These are phyloP conservation scores for Chunga burmeisteri DNA, from an alignment of 2,113 vertebrate species.

Conservation along the genomic window DNA sequence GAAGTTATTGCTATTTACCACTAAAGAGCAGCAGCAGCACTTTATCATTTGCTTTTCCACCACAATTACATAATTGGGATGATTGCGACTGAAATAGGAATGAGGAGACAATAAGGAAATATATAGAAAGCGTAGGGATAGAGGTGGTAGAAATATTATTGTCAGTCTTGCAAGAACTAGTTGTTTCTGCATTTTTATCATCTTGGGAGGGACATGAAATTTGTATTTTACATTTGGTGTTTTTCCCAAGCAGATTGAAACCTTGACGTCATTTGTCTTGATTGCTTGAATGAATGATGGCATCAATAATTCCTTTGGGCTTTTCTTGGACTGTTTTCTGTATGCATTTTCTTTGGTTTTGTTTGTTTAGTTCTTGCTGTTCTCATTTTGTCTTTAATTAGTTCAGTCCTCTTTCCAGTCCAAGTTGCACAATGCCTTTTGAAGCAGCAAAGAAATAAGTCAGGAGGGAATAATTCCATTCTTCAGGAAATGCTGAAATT, in stretches of 20 bases:
- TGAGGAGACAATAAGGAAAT: background rate
- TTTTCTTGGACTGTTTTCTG: background rate
- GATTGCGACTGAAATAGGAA: background rate
- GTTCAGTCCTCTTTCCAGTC: background rate
- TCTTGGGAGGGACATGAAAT: background rate
- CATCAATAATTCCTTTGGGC: background rate
- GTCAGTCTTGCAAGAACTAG: background rate
- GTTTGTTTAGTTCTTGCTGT: constrained; percentile 34
- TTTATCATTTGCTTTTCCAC: background rate
- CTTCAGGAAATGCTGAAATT: constrained; percentile 35
- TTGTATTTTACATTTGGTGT: background rate
- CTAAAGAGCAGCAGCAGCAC: background rate
- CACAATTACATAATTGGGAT: background rate
- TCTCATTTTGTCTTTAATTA: constrained; percentile 48
- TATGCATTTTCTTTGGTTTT: background rate
- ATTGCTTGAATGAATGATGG: background rate
- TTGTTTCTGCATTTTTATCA: background rate
- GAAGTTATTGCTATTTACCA: background rate
- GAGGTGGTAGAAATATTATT: background rate
- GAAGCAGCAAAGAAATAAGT: background rate
- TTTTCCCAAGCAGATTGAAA: background rate
- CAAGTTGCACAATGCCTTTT: constrained; percentile 32
- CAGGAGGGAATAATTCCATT: background rate
- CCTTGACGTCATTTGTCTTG: background rate
- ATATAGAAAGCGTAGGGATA: background rate